Conservation (phyloP, 1,140 invertebrate genomes). For the Cherax destructor region DNA sequence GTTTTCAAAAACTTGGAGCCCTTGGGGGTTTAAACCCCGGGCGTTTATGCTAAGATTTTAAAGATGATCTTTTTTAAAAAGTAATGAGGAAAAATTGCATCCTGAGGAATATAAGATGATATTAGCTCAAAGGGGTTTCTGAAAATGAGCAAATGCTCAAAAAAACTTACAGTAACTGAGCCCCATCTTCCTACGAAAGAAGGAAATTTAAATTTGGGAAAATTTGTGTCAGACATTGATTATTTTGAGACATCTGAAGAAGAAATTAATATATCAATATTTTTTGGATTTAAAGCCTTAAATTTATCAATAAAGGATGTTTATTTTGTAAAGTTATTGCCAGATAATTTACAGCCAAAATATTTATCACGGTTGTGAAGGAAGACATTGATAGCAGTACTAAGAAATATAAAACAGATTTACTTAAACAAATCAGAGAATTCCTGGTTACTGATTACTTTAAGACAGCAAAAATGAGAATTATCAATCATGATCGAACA, state of each 20-base stretch:
- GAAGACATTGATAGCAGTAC: not conserved
- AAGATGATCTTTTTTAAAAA: not conserved
- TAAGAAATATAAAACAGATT: not conserved
- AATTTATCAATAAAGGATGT: not conserved
- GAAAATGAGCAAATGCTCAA: not conserved
- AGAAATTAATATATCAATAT: conserved; percentile 17
- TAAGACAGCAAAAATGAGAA: not conserved
- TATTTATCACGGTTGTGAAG: conserved; percentile 11
- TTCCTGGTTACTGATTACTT: not conserved
- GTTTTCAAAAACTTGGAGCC: not conserved
- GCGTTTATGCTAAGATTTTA: conserved; percentile 23
- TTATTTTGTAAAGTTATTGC: conserved; percentile 15
- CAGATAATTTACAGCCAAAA: conserved; percentile 21
- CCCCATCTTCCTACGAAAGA: conserved; percentile 18
- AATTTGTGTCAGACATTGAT: conserved; percentile 41
- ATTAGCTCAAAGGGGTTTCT: not conserved
- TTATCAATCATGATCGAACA: conserved; percentile 23
- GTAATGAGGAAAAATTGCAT: not conserved
- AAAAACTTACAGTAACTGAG: not conserved
- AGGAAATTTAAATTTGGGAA: not conserved
- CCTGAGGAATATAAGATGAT: conserved; percentile 11
- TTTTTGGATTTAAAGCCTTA: not conserved
- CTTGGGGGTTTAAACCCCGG: not conserved
- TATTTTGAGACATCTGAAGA: not conserved
- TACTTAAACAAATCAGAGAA: not conserved